Conservation (phyloP, 2,797 vertebrate genomes). For the Neopelma chrysocephalum region DNA sequence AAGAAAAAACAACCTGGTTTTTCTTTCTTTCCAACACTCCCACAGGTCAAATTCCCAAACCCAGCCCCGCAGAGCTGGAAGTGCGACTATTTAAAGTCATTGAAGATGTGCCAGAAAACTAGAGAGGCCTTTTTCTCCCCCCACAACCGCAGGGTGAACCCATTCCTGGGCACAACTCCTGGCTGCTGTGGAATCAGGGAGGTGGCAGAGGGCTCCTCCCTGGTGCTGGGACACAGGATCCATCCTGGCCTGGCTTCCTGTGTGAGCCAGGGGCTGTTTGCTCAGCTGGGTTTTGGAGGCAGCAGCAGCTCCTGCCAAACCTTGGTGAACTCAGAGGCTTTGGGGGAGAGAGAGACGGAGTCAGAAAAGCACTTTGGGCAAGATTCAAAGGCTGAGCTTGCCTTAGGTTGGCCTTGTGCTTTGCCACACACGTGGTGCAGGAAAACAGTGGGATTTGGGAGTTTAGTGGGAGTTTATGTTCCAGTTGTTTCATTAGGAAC, state of each 20-base stretch:
- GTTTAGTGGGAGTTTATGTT: neutral
- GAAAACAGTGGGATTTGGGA: neutral
- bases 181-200: neutral
- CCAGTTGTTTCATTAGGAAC: neutral
- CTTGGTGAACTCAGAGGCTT: neutral
- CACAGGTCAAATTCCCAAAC: neutral
- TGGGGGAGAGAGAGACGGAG: neutral
- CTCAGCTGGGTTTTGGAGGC: slow-evolving; percentile 33
- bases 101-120: neutral
- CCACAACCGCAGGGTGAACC: neutral
- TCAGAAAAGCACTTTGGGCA: neutral
- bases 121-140: neutral
- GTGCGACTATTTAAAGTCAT: neutral
- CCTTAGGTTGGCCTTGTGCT: neutral
- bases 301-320: neutral
- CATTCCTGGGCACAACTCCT: neutral
- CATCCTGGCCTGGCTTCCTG: neutral
- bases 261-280: neutral
- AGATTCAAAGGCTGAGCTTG: neutral
- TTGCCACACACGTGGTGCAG: neutral
- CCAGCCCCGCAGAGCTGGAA: neutral
- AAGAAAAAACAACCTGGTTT: neutral
- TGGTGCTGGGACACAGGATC: neutral
- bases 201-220: neutral
- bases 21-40: neutral